Evolutionary conservation across 2,113 vertebrate genomes (phyloP).

Genomic region (Numenius arquata): DNA sequence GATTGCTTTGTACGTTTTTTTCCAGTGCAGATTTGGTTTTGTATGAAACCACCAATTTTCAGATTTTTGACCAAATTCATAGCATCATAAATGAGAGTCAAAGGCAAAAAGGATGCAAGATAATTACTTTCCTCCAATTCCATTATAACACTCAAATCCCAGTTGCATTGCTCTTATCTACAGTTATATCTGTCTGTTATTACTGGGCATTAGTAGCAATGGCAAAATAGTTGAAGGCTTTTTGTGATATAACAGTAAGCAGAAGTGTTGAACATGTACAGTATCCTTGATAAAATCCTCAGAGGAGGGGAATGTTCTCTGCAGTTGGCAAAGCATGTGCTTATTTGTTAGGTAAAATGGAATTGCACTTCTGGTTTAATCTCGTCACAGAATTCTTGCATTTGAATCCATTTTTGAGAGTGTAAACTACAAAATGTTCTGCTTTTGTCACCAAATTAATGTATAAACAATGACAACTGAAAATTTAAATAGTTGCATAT

Average conservation of each 20-base stretch:
- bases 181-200: background rate
- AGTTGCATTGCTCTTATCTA: background rate
- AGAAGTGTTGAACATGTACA: background rate
- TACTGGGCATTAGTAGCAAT: background rate
- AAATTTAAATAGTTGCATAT: background rate
- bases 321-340: background rate
- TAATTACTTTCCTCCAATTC: background rate
- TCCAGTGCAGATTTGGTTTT: background rate
- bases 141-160: background rate
- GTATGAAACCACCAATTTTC: background rate
- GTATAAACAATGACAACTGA: background rate
- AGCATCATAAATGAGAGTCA: background rate
- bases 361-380: conserved; percentile 19
- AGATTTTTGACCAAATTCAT: background rate
- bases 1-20: background rate
- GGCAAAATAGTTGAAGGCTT: background rate
- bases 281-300: conserved; percentile 16
- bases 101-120: background rate
- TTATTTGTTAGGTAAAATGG: conserved; percentile 4
- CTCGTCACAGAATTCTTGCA: background rate
- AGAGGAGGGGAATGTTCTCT: background rate
- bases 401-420: background rate
- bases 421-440: background rate
- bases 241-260: background rate
- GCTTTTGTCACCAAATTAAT: background rate